Percentiles rank a stretch among this genome's conserved stretches.
These are phyloP conservation scores for Leptopilina myrica DNA, from an alignment of 2,888 invertebrate genomes.

Conservation along the genomic window DNA sequence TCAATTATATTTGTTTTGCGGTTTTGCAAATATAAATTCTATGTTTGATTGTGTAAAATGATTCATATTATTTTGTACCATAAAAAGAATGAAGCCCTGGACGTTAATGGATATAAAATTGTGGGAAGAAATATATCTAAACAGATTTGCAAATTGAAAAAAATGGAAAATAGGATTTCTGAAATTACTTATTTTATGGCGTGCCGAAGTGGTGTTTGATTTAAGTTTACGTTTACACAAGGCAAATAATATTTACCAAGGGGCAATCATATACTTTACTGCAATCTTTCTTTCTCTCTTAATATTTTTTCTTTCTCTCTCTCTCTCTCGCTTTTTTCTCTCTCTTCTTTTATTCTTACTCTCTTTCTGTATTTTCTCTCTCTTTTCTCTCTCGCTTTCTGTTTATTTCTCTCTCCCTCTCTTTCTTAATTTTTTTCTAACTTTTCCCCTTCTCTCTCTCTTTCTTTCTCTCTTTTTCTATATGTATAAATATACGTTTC, in stretches of 20 bases:
- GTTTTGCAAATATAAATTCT: not conserved
- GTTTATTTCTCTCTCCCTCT: too few species aligned
- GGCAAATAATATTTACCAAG: constrained; percentile 8
- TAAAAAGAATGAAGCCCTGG: not conserved
- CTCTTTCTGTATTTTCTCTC: too few species aligned
- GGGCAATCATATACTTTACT: constrained; percentile 3
- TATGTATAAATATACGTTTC: not conserved
- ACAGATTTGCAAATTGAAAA: not conserved
- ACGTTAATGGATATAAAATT: not conserved
- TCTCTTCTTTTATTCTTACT: too few species aligned
- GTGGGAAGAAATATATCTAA: constrained; percentile 15
- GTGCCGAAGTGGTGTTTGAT: constrained; percentile 12
- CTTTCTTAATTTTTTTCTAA: too few species aligned
- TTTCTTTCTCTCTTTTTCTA: too few species aligned
- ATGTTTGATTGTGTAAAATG: not conserved
- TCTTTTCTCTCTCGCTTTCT: too few species aligned
- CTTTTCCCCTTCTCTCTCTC: too few species aligned
- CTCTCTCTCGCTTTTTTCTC: too few species aligned
- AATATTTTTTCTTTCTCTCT: too few species aligned
- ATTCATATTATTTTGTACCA: constrained; percentile 8
- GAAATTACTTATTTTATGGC: constrained; percentile 17
- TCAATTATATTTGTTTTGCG: too few species aligned
- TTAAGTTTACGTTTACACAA: constrained; percentile 16
- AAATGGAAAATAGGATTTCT: constrained; percentile 5
- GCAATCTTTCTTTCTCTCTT: not conserved